phyloP scores from a whole-genome alignment of 2,888 invertebrate genomes.

The Leptinotarsa juncta region DNA sequence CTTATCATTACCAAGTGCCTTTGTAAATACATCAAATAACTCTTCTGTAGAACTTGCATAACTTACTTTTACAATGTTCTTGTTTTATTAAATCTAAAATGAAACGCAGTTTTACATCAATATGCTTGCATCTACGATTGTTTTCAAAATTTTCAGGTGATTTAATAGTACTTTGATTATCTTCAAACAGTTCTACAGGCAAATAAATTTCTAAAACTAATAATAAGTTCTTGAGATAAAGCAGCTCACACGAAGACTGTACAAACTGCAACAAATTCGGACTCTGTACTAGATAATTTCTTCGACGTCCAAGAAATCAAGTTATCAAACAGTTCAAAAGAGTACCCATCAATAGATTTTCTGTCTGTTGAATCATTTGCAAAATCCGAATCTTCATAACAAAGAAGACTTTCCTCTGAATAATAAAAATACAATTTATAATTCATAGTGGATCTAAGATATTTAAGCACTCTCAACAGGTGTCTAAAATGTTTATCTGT shows the following conservation, averaged over 20 bases:
- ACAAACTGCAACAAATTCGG: conserved; percentile 5
- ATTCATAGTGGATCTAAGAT: conserved; percentile 25
- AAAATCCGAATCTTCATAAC: conserved; percentile 37
- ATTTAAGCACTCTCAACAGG: conserved; percentile 35
- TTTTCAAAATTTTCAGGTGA: not conserved
- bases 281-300: conserved; percentile 39
- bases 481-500: conserved; percentile 30
- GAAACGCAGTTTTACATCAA: not conserved
- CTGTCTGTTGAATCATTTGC: conserved; percentile 30
- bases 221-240: not conserved
- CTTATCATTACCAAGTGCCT: no score
- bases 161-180: not conserved
- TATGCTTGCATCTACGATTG: not conserved
- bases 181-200: not conserved
- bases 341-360: conserved; percentile 35
- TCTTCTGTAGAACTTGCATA: no score
- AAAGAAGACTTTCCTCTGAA: conserved; percentile 19
- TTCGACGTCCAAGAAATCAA: conserved; percentile 38
- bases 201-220: not conserved
- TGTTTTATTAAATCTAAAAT: not conserved
- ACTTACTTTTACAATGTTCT: no score
- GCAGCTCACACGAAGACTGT: not conserved
- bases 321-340: conserved; percentile 20
- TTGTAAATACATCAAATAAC: no score
- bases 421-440: conserved; percentile 22